Evolutionary conservation across 2,888 invertebrate species (phyloP).

Genomic region (Conus canariensis): DNA sequence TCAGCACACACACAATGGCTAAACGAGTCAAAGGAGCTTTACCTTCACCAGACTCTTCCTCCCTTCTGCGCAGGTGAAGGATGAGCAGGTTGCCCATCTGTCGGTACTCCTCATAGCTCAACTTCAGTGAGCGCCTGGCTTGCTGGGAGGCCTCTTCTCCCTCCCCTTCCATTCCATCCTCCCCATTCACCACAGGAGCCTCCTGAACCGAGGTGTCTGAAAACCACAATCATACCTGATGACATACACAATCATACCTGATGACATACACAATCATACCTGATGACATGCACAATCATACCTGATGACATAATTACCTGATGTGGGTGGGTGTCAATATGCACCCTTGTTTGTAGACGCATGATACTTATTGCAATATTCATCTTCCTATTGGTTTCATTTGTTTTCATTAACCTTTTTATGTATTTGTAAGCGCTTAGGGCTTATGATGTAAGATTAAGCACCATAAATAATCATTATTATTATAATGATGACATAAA

Average conservation of each 20-base stretch:
- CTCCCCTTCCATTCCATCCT: slow-evolving; percentile 47
- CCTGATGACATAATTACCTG: not conserved
- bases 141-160: slow-evolving; percentile 43
- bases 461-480: too few relatives aligned
- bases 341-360: too few relatives aligned
- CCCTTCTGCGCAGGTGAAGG: slow-evolving; percentile 91
- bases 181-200: slow-evolving; percentile 47
- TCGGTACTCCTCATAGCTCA: slow-evolving; percentile 97
- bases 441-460: too few relatives aligned
- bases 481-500: too few relatives aligned
- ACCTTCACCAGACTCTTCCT: slow-evolving; percentile 80
- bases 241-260: not conserved
- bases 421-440: too few relatives aligned
- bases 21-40: not conserved
- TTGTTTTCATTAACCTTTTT: too few relatives aligned
- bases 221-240: not conserved
- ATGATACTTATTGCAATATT: too few relatives aligned
- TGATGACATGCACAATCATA: not conserved
- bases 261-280: not conserved
- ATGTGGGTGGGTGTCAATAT: too few relatives aligned
- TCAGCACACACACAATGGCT: too few relatives aligned
- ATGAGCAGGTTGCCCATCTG: slow-evolving; percentile 94
- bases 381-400: too few relatives aligned
- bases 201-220: slow-evolving; percentile 34
- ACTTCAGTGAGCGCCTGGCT: slow-evolving; percentile 76